Evolutionary conservation across 2,888 invertebrate genomes (phyloP).

Genomic region (Brenthis ino): DNA sequence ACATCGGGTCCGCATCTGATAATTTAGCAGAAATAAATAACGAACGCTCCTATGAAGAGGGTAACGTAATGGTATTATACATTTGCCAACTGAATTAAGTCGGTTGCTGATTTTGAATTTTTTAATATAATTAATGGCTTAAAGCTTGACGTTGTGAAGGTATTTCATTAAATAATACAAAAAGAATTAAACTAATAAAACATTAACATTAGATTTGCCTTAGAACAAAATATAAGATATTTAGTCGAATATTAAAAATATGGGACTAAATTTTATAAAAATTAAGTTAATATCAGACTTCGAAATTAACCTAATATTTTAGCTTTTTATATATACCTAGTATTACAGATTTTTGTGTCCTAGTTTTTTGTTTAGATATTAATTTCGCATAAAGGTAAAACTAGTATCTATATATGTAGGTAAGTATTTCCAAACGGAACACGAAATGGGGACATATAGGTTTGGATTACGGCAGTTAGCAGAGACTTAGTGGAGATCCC

Average conservation of each 20-base stretch:
- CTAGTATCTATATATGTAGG: conserved; percentile 3
- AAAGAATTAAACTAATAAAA: too few species aligned
- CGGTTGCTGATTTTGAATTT: conserved; percentile 28
- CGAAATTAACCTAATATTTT: too few species aligned
- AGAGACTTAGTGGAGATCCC: conserved; percentile 53
- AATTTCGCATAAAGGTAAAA: conserved; percentile 9
- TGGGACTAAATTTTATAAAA: too few species aligned
- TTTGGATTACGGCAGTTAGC: conserved; percentile 61
- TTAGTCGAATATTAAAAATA: too few species aligned
- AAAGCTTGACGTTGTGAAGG: background rate
- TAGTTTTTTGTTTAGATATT: conserved; percentile 18
- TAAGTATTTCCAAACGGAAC: conserved; percentile 44
- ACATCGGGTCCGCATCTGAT: conserved; percentile 57
- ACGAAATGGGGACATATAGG: conserved; percentile 46
- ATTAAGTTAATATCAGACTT: too few species aligned
- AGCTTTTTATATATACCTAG: too few species aligned
- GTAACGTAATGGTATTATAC: conserved; percentile 67
- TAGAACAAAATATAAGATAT: too few species aligned
- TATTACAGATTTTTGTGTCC: background rate
- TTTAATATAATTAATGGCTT: conserved; percentile 10
- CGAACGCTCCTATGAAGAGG: conserved; percentile 65
- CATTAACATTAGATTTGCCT: too few species aligned
- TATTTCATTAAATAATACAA: too few species aligned
- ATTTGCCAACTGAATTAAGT: conserved; percentile 59
- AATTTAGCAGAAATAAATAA: conserved; percentile 59